A percentile compares a stretch with the other conserved stretches of the same genome.
phyloP scores from a whole-genome alignment of 2,113 vertebrate species.

The Carollia perspicillata region DNA sequence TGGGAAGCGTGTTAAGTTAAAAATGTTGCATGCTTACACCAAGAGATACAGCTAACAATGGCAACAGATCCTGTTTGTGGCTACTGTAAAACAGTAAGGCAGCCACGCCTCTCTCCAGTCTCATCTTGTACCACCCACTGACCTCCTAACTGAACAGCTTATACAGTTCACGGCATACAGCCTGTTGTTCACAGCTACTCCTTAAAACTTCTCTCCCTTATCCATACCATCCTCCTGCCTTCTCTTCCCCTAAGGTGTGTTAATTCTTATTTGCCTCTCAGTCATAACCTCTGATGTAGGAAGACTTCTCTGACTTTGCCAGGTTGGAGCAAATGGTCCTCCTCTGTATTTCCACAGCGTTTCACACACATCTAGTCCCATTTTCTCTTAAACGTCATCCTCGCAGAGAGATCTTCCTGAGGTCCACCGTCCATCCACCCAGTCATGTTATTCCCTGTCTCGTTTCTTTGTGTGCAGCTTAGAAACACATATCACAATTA shows the following conservation, averaged over 20 bases:
- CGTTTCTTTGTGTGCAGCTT: background rate
- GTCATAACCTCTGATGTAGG: background rate
- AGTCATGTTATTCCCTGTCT: background rate
- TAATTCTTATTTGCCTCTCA: background rate
- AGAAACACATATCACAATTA: background rate
- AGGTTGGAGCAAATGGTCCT: background rate
- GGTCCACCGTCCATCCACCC: background rate
- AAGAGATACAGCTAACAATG: background rate
- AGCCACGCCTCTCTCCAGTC: background rate
- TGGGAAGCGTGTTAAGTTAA: background rate
- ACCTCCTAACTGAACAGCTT: background rate
- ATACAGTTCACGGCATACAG: background rate
- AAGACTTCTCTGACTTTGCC: background rate
- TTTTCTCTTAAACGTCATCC: background rate
- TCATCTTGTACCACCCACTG: too few relatives aligned
- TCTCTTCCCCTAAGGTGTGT: background rate
- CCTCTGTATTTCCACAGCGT: background rate
- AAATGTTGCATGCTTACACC: background rate
- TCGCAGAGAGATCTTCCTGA: background rate
- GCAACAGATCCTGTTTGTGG: background rate
- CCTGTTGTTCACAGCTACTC: background rate
- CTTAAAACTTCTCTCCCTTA: background rate
- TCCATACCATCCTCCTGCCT: background rate
- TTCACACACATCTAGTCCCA: rapidly evolving
- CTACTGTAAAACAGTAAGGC: background rate